Conservation (phyloP, 1,140 invertebrate species). For the Coelopa frigida region DNA sequence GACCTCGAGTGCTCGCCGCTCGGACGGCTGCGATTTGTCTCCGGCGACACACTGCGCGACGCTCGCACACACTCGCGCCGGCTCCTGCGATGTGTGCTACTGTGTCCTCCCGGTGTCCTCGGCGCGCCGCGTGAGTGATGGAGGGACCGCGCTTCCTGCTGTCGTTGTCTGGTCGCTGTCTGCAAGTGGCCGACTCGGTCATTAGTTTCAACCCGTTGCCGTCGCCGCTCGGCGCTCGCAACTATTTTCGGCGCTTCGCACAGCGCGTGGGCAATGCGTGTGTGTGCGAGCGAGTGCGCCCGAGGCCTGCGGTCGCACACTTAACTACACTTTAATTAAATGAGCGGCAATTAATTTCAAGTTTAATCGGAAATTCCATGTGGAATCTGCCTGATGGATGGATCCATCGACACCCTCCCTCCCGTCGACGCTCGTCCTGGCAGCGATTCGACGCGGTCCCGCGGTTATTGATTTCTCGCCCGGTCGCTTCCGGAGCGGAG, state of each 20-base stretch:
- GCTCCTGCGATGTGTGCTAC: no score
- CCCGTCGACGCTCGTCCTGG: background rate
- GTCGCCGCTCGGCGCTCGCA: background rate
- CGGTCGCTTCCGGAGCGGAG: background rate
- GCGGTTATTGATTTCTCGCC: background rate
- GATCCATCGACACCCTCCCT: slow-evolving; percentile 27
- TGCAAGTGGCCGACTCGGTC: slow-evolving; percentile 31
- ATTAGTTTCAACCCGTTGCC: slow-evolving; percentile 35
- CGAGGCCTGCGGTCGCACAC: no score
- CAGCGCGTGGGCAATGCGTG: no score
- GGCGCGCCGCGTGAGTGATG: slow-evolving; percentile 30
- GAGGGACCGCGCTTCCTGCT: slow-evolving; percentile 20
- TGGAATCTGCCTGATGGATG: slow-evolving; percentile 43
- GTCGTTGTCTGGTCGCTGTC: slow-evolving; percentile 42
- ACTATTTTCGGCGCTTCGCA: background rate
- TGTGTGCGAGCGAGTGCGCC: no score
- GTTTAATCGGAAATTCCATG: slow-evolving; percentile 43
- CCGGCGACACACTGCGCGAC: no score
- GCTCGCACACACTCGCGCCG: no score
- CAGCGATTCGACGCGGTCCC: background rate
- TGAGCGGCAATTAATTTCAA: slow-evolving; percentile 42
- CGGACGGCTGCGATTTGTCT: no score
- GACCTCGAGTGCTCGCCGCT: no score
- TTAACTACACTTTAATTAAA: slow-evolving; percentile 41
- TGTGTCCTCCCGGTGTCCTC: no score